Evolutionary conservation across 2,113 vertebrate genomes (phyloP), one percentile per base, ranked within the genome.

Genomic region (Prunella himalayana): DNA sequence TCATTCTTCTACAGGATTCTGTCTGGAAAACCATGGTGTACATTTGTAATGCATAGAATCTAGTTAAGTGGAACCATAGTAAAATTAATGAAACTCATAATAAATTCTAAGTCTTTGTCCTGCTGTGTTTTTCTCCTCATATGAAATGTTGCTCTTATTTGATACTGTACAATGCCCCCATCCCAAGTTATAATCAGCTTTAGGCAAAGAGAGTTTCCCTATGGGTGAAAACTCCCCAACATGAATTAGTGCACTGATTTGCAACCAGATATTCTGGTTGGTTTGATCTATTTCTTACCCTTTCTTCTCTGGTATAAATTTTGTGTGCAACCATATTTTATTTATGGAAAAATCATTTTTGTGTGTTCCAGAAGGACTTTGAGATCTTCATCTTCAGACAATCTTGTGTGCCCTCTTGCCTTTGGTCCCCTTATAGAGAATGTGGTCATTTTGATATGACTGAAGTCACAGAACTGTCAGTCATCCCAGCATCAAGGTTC

Each of bases 51-150:
- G 14, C 47, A 25, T 22, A 64, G 27, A 37, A 89, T 56, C 19
- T 60, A 47, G 19, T 60, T 68, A 54, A 78, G 53, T 27, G 25
- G 31, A 91, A 20, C 24, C 22, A 30, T 11, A 76, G 44, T 44
- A 54, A 92, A 78, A 61, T 41, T 87, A 80, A 35, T 51, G 23
- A 28, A 45, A 53, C 7, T 44, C 45, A 39, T 47, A 66, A 73
- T n/a, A 79, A 75, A 69, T 91, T 44, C 8, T 13, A 65, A 33
- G 4, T 49, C 45, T 82, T 41, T 57, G 50, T 5, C 24, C 8
- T 30, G 7, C 6, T 49, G n/a, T 19, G 0, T 0, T 60, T 54
- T 77, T 37, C 68, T 7, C 4, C 27, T 66, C 3, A 0, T 79
- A 56, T 51, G 64, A 68, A 92, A 50, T 47, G 12, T 54, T 82